phyloP scores from a whole-genome alignment of 2,797 vertebrate species.

The Dallia pectoralis region DNA sequence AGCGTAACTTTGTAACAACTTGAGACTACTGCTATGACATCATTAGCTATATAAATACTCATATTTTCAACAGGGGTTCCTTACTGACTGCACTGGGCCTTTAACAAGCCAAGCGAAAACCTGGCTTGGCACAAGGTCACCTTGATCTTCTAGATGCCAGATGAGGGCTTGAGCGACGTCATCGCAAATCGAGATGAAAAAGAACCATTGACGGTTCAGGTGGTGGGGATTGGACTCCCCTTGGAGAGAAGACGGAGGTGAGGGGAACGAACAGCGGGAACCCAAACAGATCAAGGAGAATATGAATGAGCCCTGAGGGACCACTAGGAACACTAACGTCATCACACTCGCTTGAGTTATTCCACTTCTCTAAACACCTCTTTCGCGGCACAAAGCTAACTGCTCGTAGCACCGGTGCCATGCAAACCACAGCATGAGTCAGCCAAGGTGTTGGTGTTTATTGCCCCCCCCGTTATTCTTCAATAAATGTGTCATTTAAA shows the following conservation, averaged over 20 bases:
- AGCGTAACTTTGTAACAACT: not conserved
- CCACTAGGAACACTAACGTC: not conserved
- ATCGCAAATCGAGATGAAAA: not conserved
- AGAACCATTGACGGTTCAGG: not conserved
- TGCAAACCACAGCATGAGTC: too few species aligned
- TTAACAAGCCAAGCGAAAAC: not conserved
- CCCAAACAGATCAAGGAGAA: constrained; percentile 51
- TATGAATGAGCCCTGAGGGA: constrained; percentile 17
- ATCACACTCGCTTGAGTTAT: not conserved
- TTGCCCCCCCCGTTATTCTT: too few species aligned
- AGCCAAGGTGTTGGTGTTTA: too few species aligned
- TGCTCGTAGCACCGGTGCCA: not conserved
- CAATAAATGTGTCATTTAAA: too few species aligned
- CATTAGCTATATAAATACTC: too few species aligned
- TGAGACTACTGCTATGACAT: too few species aligned
- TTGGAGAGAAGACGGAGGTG: not conserved
- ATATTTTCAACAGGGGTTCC: not conserved
- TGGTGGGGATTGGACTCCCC: not conserved
- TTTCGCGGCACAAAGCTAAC: not conserved
- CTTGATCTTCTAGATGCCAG: not conserved
- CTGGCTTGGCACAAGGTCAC: not conserved
- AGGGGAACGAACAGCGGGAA: constrained; percentile 36
- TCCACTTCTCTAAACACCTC: not conserved
- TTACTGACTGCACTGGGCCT: too few species aligned
- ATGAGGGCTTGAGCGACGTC: not conserved